Percentiles rank a stretch among this genome's conserved stretches.
phyloP scores from a whole-genome alignment of 2,888 invertebrate genomes.

The Clistopyga incitator region DNA sequence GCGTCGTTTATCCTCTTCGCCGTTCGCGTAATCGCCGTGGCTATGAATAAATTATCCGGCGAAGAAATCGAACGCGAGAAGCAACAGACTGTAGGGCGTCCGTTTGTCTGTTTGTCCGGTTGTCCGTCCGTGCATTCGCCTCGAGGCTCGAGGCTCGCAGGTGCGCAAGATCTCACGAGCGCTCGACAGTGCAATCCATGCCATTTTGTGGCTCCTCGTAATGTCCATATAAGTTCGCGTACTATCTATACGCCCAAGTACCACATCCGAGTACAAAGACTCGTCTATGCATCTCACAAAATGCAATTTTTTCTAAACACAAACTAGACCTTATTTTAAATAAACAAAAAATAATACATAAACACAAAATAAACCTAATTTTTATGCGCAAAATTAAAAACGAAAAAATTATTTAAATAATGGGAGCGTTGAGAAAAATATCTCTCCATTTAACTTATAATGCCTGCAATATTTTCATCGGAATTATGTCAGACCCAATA shows the following conservation, averaged over 20 bases:
- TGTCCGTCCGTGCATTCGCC: conserved; percentile 29
- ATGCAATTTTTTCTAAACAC: neutral
- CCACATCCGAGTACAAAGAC: neutral
- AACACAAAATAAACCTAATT: too few species aligned
- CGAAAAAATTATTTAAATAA: too few species aligned
- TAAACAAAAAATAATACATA: too few species aligned
- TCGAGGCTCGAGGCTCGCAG: conserved; percentile 65
- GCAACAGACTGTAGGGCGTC: conserved; percentile 58
- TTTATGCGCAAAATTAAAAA: too few species aligned
- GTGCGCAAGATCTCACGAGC: conserved; percentile 69
- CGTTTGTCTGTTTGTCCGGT: conserved; percentile 34
- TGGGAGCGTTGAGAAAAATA: too few species aligned
- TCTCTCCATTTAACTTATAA: too few species aligned
- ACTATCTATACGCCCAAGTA: neutral
- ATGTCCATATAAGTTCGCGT: conserved; percentile 15
- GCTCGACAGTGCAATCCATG: conserved; percentile 32
- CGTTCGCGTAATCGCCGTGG: conserved; percentile 58
- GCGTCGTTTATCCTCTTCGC: conserved; percentile 39
- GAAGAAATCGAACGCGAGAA: conserved; percentile 59
- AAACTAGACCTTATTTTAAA: neutral
- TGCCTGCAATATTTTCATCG: neutral
- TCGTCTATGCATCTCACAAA: neutral
- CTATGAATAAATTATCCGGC: conserved; percentile 69
- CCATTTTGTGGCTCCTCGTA: conserved; percentile 38
- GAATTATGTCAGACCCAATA: too few species aligned